Evolutionary conservation across 2,113 vertebrate species (phyloP), one percentile per base, ranked within the genome.

Genomic region (Pogona vitticeps): DNA sequence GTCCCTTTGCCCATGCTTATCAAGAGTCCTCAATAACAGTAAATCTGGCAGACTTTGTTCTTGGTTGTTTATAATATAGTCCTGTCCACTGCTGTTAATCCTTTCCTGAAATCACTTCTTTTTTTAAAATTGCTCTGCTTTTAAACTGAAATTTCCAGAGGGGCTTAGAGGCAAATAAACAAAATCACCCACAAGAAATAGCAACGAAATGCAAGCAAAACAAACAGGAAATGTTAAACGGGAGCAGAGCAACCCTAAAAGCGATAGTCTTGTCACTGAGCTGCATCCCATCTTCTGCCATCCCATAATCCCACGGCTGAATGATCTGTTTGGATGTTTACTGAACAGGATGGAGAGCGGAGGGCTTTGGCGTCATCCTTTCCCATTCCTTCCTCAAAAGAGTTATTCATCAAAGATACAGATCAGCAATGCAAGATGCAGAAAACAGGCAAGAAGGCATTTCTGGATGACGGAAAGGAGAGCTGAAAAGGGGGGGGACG

Each of bases 361-460:
- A 12, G 76, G 76, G 83, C 2, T 63, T 21, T 23, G 20, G 17
- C 18, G 6, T 78, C 86, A 88, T 88, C 85, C 83, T 89, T 40
- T 0, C 61, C 23, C 14, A 4, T 15, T 13, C 59, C 33, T 75
- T n/a, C 36, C n/a, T n/a, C n/a, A n/a, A n/a, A 68, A 82, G 0
- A 33, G 73, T 83, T 42, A 26, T 63, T 91, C 88, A 84, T 78
- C 20, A 82, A n/a, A n/a, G 36, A 76, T 67, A 70, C 38, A 75
- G 76, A 87, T 52, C 80, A 12, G 68, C 12, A 46, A 23, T 31
- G 15, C 28, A 1, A 87, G 0, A 85, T 2, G 20, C 73, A 76
- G 75, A 92, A 65, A 71, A 87, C 86, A 91, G 88, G 84, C 89
- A 87, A 90, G 70, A 90, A 85, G 59, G 3, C 63, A 77, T 88